These are phyloP conservation scores for Heliconius himera DNA, from an alignment of 1,140 invertebrate species.

Conservation along the genomic window DNA sequence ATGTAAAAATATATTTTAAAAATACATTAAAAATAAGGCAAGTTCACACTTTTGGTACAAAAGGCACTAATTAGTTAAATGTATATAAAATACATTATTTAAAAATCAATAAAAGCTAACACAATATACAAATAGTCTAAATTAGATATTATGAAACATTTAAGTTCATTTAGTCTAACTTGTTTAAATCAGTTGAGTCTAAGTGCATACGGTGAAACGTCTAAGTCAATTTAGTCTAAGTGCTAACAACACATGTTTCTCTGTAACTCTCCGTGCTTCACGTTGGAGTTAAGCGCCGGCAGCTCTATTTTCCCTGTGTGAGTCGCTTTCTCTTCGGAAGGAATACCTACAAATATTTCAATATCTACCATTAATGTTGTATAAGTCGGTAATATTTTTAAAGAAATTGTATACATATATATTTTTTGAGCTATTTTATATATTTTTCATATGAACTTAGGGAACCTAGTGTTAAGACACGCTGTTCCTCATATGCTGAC, in stretches of 20 bases:
- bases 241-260: constrained; percentile 81
- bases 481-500: too few species aligned
- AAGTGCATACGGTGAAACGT: not conserved
- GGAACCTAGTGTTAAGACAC: not conserved
- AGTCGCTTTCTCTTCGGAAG: constrained; percentile 74
- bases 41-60: constrained; percentile 13
- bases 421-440: not conserved
- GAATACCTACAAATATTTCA: constrained; percentile 45
- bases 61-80: not conserved
- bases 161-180: not conserved
- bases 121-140: not conserved
- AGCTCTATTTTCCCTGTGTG: constrained; percentile 82
- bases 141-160: not conserved
- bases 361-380: constrained; percentile 21
- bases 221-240: not conserved
- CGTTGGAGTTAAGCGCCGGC: constrained; percentile 81
- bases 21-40: not conserved
- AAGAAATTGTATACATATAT: not conserved
- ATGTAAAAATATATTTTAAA: too few species aligned
- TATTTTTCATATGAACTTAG: not conserved
- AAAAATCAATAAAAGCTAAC: not conserved
- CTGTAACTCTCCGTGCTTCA: constrained; percentile 84
- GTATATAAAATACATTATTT: not conserved
- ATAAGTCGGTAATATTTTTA: not conserved
- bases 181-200: not conserved